These are phyloP conservation scores for Podarcis muralis DNA, from an alignment of 2,113 vertebrate genomes.

Conservation along the genomic window DNA sequence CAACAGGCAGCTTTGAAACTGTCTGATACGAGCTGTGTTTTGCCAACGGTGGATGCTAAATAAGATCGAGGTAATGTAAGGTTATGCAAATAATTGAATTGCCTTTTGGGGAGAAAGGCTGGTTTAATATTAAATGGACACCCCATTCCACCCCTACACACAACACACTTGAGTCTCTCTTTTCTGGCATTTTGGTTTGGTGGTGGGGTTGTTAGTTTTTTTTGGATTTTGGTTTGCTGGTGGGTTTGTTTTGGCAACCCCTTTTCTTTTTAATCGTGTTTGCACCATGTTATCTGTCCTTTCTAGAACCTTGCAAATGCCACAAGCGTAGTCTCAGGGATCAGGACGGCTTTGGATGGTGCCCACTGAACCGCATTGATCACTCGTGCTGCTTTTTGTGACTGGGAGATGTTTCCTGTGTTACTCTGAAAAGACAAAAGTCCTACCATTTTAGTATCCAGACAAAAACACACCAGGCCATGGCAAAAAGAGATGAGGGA, in stretches of 20 bases:
- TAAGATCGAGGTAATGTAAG: neutral
- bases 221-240: neutral
- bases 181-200: neutral
- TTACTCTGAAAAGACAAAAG: neutral
- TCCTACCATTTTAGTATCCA: neutral
- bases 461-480: neutral
- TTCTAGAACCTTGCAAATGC: conserved; percentile 3
- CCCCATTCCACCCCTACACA: neutral
- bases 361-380: neutral
- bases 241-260: neutral
- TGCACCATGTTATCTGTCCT: neutral
- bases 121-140: neutral
- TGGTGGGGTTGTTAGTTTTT: neutral
- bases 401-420: neutral
- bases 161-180: neutral
- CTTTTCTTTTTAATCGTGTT: neutral
- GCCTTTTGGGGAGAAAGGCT: neutral
- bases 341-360: neutral
- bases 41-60: neutral
- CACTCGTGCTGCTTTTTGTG: neutral
- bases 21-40: neutral
- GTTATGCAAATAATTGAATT: neutral
- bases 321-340: conserved; percentile 14
- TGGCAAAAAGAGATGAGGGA: neutral
- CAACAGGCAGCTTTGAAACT: neutral